Percentiles rank a stretch among this genome's conserved stretches.
phyloP scores from a whole-genome alignment of 2,888 invertebrate species.

The Brachyptera risi region DNA sequence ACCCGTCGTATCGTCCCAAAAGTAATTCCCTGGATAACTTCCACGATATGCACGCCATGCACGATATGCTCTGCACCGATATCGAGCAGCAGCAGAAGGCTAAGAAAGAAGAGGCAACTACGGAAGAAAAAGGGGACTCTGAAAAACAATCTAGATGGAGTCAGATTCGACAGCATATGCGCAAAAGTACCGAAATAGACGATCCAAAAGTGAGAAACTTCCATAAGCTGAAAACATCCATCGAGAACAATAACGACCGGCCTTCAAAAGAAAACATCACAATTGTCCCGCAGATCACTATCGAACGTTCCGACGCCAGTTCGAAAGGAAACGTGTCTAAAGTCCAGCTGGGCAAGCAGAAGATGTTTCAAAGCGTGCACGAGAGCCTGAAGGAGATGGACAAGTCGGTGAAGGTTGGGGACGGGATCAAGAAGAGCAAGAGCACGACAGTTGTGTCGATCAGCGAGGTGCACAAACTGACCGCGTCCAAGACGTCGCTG shows the following conservation, averaged over 20 bases:
- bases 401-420: no score
- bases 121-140: neutral
- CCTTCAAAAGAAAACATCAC: no score
- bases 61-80: neutral
- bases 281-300: no score
- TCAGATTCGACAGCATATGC: no score
- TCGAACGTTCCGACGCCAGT: no score
- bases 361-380: no score
- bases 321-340: no score
- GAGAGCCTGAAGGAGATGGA: no score
- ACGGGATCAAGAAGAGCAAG: no score
- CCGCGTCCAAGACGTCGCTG: neutral
- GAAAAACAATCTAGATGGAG: neutral
- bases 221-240: neutral
- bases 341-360: no score
- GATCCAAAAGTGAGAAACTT: neutral
- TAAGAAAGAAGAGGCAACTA: neutral
- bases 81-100: neutral
- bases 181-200: neutral
- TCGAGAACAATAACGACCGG: neutral
- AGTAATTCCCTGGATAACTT: neutral
- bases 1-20: neutral
- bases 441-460: no score
- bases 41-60: neutral
- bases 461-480: no score